phyloP scores from a whole-genome alignment of 2,113 vertebrate genomes.

The Takifugu bimaculatus region DNA sequence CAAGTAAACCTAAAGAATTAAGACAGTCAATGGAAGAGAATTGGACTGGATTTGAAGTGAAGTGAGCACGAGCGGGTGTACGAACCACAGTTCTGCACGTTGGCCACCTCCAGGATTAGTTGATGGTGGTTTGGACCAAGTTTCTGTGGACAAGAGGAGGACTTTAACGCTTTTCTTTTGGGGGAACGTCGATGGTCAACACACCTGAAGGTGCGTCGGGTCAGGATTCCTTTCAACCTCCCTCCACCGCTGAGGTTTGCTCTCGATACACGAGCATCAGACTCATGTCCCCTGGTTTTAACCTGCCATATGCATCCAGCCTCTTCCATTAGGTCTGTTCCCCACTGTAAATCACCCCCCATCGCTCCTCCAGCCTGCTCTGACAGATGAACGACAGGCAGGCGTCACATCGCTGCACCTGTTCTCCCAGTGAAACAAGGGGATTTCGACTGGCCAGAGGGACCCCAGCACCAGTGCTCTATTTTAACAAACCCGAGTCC shows the following conservation, averaged over 20 bases:
- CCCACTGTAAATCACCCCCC: constrained; percentile 4
- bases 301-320: constrained; percentile 2
- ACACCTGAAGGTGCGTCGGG: no score
- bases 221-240: neutral
- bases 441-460: neutral
- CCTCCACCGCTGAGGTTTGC: neutral
- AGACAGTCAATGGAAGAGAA: no score
- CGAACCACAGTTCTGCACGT: no score
- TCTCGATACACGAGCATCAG: neutral
- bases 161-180: no score
- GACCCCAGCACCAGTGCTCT: constrained; percentile 14
- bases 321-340: constrained; percentile 24
- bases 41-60: no score
- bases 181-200: no score
- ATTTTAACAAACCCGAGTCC: constrained; percentile 12
- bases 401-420: constrained; percentile 64
- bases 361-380: neutral
- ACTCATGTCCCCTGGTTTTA: constrained; percentile 5
- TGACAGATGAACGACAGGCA: constrained; percentile 27
- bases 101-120: no score
- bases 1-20: no score
- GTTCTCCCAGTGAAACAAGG: constrained; percentile 42
- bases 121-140: no score
- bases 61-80: no score
- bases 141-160: no score